Conservation (phyloP, 2,113 vertebrate species). For the Pelecanus crispus region DNA sequence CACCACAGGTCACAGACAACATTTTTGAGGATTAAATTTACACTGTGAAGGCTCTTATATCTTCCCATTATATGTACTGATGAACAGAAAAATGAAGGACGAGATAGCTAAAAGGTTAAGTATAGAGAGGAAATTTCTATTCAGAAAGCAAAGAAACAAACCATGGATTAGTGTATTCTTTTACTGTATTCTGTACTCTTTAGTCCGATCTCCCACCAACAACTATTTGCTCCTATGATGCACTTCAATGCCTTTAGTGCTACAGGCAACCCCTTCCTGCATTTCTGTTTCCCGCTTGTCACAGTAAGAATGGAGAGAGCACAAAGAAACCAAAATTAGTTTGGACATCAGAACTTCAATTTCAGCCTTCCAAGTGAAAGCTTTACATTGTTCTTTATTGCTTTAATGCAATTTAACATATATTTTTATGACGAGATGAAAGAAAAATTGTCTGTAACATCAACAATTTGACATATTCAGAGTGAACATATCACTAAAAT, state of each 20-base stretch:
- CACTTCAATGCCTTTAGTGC: not conserved
- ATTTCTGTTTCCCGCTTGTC: not conserved
- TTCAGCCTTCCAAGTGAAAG: not conserved
- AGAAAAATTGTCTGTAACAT: not conserved
- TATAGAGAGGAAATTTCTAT: not conserved
- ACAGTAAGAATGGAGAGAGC: not conserved
- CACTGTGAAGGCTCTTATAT: not conserved
- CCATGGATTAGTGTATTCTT: not conserved
- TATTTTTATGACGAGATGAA: not conserved
- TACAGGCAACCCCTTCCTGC: not conserved
- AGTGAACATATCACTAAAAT: not conserved
- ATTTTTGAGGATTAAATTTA: not conserved
- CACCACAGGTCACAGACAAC: not conserved
- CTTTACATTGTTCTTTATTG: not conserved
- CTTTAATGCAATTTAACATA: not conserved
- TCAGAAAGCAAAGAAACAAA: not conserved
- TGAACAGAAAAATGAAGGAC: not conserved
- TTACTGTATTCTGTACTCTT: not conserved
- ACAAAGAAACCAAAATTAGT: not conserved
- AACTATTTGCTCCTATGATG: not conserved
- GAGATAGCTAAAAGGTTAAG: not conserved
- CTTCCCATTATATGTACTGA: not conserved
- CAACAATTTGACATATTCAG: not conserved
- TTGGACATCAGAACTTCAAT: not conserved
- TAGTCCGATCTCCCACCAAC: not conserved